Conservation (phyloP, 2,888 invertebrate species). For the Tromatobia lineatoria region DNA sequence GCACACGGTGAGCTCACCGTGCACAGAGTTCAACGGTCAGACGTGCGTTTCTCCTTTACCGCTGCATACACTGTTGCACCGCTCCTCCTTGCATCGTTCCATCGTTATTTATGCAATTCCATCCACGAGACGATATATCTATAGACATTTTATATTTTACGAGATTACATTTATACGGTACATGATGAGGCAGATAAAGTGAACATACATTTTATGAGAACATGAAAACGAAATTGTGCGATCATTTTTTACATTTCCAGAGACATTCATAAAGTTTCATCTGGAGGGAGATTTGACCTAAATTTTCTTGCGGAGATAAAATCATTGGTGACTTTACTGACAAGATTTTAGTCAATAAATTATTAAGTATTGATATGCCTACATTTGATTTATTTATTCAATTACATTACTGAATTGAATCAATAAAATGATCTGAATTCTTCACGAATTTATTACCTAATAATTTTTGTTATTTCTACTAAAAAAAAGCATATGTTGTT, state of each 20-base stretch:
- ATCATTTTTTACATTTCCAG: background rate
- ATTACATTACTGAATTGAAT: no score
- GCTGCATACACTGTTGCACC: slow-evolving; percentile 48
- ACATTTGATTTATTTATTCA: background rate
- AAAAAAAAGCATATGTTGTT: no score
- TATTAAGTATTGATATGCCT: background rate
- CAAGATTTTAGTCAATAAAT: no score
- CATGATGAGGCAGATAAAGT: background rate
- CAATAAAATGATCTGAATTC: no score
- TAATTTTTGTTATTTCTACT: no score
- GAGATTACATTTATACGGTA: background rate
- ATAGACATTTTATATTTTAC: background rate
- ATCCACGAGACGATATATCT: background rate
- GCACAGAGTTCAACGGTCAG: slow-evolving; percentile 53
- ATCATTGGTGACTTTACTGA: background rate
- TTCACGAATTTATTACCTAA: no score
- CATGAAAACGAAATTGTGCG: background rate
- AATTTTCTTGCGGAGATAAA: background rate
- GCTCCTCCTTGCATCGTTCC: slow-evolving; percentile 32
- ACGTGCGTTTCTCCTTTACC: slow-evolving; percentile 43
- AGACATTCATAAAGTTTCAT: background rate
- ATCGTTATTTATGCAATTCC: slow-evolving; percentile 39
- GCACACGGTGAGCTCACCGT: slow-evolving; percentile 19
- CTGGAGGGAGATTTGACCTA: background rate
- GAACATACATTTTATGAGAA: background rate